Conservation (phyloP, 2,113 vertebrate genomes). For the Sapajus apella region DNA sequence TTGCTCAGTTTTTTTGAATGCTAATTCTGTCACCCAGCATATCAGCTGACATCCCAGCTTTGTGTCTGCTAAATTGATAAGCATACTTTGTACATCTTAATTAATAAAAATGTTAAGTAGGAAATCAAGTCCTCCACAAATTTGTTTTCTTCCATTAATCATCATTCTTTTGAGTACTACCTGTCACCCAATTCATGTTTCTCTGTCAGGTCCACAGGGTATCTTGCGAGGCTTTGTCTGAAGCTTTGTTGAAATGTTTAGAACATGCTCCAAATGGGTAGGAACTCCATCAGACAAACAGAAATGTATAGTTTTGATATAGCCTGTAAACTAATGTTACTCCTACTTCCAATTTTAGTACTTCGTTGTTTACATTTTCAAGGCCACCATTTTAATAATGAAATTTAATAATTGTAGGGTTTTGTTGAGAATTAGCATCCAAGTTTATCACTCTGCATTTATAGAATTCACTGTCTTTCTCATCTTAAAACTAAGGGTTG, state of each 20-base stretch:
- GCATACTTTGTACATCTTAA: not conserved
- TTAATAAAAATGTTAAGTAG: not conserved
- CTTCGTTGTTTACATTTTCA: conserved; percentile 1
- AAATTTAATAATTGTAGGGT: conserved; percentile 23
- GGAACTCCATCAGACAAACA: not conserved
- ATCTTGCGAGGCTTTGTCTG: not conserved
- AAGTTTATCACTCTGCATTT: not conserved
- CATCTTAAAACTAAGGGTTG: not conserved
- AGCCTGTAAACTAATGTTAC: not conserved
- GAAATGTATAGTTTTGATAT: not conserved
- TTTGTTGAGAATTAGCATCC: conserved; percentile 22
- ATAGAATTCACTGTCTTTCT: not conserved
- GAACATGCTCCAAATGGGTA: not conserved
- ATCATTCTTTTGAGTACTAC: conserved; percentile 16
- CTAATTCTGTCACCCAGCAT: not conserved
- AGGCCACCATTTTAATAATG: not conserved
- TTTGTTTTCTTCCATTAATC: conserved; percentile 26
- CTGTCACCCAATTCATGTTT: not conserved
- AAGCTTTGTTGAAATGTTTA: conserved; percentile 31
- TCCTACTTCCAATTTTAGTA: conserved; percentile 3
- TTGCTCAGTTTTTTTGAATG: conserved; percentile 29
- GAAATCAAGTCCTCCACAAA: not conserved
- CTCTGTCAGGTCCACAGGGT: not conserved
- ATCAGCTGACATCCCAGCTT: not conserved
- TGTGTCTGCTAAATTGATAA: not conserved